Evolutionary conservation across 1,140 invertebrate genomes (phyloP).

Genomic region (Macrosteles quadrilineatus): DNA sequence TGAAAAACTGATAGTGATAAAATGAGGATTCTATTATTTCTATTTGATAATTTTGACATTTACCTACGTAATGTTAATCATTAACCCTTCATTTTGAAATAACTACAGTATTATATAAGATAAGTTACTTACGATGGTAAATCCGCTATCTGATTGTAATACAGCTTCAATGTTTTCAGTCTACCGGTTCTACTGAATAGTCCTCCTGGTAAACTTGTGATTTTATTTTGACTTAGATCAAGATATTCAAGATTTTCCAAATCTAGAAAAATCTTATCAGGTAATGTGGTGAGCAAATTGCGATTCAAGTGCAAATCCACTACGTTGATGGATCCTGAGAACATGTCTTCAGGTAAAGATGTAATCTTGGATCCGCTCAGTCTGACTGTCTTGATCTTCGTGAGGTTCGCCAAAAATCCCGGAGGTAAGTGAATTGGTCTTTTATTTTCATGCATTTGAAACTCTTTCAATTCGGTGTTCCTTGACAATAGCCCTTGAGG

Average conservation of each 20-base stretch:
- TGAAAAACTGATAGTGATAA: too few species aligned
- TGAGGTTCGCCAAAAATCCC: conserved; percentile 58
- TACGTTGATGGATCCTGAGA: conserved; percentile 57
- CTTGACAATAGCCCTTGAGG: conserved; percentile 58
- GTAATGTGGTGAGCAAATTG: conserved; percentile 58
- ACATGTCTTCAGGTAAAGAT: conserved; percentile 57
- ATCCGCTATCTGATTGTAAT: conserved; percentile 41
- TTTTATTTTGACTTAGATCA: conserved; percentile 56
- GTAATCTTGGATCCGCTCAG: conserved; percentile 54
- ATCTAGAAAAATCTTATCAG: conserved; percentile 57
- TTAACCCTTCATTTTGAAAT: too few species aligned
- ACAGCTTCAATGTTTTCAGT: conserved; percentile 15
- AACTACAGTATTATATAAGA: too few species aligned
- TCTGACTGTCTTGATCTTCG: conserved; percentile 54
- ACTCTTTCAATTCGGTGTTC: conserved; percentile 55
- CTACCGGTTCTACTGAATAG: conserved; percentile 14
- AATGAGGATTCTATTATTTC: too few species aligned
- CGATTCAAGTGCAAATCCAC: conserved; percentile 57
- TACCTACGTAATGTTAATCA: too few species aligned
- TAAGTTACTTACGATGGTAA: conserved; percentile 14
- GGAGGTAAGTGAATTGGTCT: conserved; percentile 56
- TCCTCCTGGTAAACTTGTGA: conserved; percentile 43
- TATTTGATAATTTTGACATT: too few species aligned
- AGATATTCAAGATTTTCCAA: conserved; percentile 56
- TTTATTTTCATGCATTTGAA: conserved; percentile 59